phyloP scores from a whole-genome alignment of 2,888 invertebrate genomes.

The Autographa pulchrina region DNA sequence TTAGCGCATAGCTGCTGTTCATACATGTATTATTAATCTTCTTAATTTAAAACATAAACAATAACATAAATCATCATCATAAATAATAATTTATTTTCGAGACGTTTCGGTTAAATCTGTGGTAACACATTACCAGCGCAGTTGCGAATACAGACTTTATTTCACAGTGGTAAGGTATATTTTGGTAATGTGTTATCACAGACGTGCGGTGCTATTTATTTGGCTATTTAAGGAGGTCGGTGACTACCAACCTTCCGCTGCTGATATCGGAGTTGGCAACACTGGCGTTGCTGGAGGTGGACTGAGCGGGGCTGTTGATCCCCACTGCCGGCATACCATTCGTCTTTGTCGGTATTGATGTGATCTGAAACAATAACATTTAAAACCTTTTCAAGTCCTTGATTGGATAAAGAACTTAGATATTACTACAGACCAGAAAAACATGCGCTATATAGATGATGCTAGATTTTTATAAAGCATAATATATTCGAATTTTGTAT shows the following conservation, averaged over 20 bases:
- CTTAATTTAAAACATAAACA: neutral
- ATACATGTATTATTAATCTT: neutral
- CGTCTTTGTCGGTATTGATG: constrained; percentile 83
- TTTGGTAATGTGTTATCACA: neutral
- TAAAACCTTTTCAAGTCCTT: neutral
- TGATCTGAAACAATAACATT: constrained; percentile 69
- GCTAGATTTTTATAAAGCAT: too few species aligned
- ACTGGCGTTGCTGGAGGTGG: constrained; percentile 78
- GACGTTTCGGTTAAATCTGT: neutral
- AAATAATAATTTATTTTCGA: neutral
- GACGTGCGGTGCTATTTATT: neutral
- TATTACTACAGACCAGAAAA: too few species aligned
- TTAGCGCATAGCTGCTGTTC: neutral
- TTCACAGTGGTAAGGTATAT: neutral
- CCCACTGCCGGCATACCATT: constrained; percentile 68
- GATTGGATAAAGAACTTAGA: too few species aligned
- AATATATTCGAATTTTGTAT: too few species aligned
- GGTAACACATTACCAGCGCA: neutral
- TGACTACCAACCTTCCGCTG: constrained; percentile 82
- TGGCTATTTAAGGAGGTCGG: neutral
- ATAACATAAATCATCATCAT: neutral
- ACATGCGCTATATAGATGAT: too few species aligned
- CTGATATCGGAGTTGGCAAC: constrained; percentile 85
- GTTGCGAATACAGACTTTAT: neutral
- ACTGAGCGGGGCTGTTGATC: constrained; percentile 74